These are phyloP conservation scores for Babylonia areolata DNA, from an alignment of 1,140 invertebrate genomes.

Conservation along the genomic window DNA sequence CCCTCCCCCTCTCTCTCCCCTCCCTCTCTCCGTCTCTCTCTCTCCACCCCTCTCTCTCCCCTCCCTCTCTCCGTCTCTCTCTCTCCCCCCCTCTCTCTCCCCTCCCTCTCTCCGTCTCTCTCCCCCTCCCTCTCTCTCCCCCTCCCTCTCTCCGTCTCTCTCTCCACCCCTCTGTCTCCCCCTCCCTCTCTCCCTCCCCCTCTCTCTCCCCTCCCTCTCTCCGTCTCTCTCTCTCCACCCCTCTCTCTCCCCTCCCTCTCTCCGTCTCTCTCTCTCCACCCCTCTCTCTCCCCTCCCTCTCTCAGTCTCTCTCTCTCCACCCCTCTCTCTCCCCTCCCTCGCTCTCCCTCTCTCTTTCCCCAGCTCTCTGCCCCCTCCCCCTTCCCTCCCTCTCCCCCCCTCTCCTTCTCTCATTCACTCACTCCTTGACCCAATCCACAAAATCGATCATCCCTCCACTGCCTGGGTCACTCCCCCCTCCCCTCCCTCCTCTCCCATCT, in stretches of 20 bases:
- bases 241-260: not conserved
- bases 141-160: not conserved
- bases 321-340: not conserved
- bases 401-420: not conserved
- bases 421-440: too few relatives aligned
- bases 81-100: not conserved
- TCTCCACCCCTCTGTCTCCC: not conserved
- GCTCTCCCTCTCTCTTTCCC: not conserved
- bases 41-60: not conserved
- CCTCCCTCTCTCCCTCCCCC: not conserved
- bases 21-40: not conserved
- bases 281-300: not conserved
- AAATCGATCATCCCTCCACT: too few relatives aligned
- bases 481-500: too few relatives aligned
- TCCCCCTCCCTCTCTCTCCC: not conserved
- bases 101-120: not conserved
- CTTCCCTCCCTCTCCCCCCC: not conserved
- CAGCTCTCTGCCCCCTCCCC: not conserved
- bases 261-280: not conserved
- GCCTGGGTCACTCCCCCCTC: too few relatives aligned
- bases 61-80: not conserved
- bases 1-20: not conserved
- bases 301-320: not conserved
- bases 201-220: not conserved
- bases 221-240: not conserved